phyloP scores from a whole-genome alignment of 1,140 invertebrate species.

The Drosophila azteca region DNA sequence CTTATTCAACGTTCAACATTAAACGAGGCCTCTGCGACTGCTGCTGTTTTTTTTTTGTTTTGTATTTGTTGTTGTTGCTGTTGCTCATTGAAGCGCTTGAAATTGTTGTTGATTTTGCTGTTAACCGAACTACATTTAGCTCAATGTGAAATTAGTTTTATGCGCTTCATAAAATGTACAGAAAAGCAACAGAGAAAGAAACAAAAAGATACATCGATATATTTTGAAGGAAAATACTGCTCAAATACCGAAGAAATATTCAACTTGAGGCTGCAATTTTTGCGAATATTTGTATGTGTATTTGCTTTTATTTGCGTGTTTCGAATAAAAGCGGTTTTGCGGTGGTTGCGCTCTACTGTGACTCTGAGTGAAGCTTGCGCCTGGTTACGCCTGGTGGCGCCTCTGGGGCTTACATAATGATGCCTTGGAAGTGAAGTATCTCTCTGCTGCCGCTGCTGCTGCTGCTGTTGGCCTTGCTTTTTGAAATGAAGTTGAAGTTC shows the following conservation, averaged over 20 bases:
- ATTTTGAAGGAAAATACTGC: slow-evolving; percentile 20
- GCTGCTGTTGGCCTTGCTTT: slow-evolving; percentile 15
- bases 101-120: slow-evolving; percentile 34
- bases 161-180: slow-evolving; percentile 55
- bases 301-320: slow-evolving; percentile 20
- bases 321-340: slow-evolving; percentile 25
- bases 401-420: slow-evolving; percentile 49
- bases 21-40: slow-evolving; percentile 33
- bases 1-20: slow-evolving; percentile 6
- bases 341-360: slow-evolving; percentile 40
- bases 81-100: slow-evolving; percentile 63
- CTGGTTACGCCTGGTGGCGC: slow-evolving; percentile 28
- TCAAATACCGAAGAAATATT: slow-evolving; percentile 29
- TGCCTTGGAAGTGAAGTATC: slow-evolving; percentile 26
- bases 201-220: slow-evolving; percentile 21
- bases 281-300: slow-evolving; percentile 15
- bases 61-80: slow-evolving; percentile 20
- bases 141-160: slow-evolving; percentile 35
- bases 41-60: too few species aligned
- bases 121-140: slow-evolving; percentile 19
- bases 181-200: slow-evolving; percentile 27
- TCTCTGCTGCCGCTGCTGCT: slow-evolving; percentile 16
- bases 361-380: slow-evolving; percentile 51
- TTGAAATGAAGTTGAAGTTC: slow-evolving; percentile 19
- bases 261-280: slow-evolving; percentile 42